Base-by-base conservation (phyloP, 2,888 invertebrate genomes). In the Myopa tessellatipennis region DNA sequence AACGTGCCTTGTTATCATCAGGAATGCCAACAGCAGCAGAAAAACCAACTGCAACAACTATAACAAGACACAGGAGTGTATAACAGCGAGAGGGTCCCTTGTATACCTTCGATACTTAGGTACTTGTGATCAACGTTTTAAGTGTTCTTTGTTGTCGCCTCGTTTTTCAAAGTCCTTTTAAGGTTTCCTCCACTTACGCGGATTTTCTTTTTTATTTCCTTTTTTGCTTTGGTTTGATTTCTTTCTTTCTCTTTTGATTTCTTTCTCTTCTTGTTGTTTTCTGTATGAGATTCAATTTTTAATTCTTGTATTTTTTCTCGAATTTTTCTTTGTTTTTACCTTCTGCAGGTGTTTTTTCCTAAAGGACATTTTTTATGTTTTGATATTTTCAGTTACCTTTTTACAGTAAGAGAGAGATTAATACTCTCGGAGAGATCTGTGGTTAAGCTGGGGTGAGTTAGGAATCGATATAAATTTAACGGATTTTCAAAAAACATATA, bases 1-100 rank as follows among this genome's bases (percentile, higher is more conserved):
- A 75, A 75, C 68, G 40, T 75, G 75, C 69, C 75, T 75, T 60
- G 75, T 75, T 75, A 75, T 69, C 69, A 74, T 52, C 12, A 45
- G 63, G 65, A 52, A 74, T 50, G 16, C 40, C n/a, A 65, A 34
- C 36, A 38, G 14, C 18, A 61, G 26, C 61, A 34, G 8, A 14
- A 10, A 14, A 38, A 55, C 65, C 10, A 61, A 70, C 55, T 65
- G 58, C 67, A 74, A 74, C 65, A 63, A 74, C 61, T 16, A 18
- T 26, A 67, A 55, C 18, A 67, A 10, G 36, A 5, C 34, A 60
- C 58, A 60, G 40, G 58, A 58, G 40, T 16, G 14, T 38, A 58
- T 16, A 26, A 26, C 1, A 26, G 26, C 36, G 40, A 10, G 45
- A 45, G 45, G 45, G 45, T 60, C 58, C 60, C 38, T 38, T 34